Evolutionary conservation across 2,797 vertebrate genomes (phyloP).

Genomic region (Lithobates pipiens): DNA sequence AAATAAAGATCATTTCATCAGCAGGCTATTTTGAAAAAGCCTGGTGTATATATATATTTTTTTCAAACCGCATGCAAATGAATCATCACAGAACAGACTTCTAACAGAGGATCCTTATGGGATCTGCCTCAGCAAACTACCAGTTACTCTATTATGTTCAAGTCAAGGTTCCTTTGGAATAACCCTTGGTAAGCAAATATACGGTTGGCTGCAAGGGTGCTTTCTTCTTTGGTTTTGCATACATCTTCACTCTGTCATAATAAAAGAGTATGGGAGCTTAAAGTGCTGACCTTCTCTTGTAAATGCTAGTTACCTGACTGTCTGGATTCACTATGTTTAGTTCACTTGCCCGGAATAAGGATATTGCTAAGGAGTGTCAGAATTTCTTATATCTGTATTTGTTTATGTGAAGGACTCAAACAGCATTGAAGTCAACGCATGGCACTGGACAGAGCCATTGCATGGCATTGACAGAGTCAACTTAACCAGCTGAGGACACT

Average conservation of each 20-base stretch:
- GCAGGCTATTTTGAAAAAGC: background rate
- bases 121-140: slow-evolving; percentile 49
- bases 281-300: background rate
- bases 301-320: too few species aligned
- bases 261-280: background rate
- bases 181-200: slow-evolving; percentile 26
- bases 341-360: too few species aligned
- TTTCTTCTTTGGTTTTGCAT: background rate
- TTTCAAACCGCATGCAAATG: slow-evolving; percentile 32
- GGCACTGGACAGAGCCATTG: too few species aligned
- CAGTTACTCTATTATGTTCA: slow-evolving; percentile 11
- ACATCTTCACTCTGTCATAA: background rate
- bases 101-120: slow-evolving; percentile 29
- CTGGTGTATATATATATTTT: background rate
- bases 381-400: too few species aligned
- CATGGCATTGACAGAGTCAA: too few species aligned
- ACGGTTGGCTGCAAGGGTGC: background rate
- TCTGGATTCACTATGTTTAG: too few species aligned
- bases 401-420: too few species aligned
- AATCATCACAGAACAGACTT: slow-evolving; percentile 1
- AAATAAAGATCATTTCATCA: slow-evolving; percentile 14
- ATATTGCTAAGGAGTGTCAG: too few species aligned
- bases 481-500: too few species aligned
- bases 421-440: too few species aligned
- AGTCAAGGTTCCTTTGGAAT: slow-evolving; percentile 28